phyloP scores from a whole-genome alignment of 2,797 vertebrate species.

The Sebastes hopkinsi region DNA sequence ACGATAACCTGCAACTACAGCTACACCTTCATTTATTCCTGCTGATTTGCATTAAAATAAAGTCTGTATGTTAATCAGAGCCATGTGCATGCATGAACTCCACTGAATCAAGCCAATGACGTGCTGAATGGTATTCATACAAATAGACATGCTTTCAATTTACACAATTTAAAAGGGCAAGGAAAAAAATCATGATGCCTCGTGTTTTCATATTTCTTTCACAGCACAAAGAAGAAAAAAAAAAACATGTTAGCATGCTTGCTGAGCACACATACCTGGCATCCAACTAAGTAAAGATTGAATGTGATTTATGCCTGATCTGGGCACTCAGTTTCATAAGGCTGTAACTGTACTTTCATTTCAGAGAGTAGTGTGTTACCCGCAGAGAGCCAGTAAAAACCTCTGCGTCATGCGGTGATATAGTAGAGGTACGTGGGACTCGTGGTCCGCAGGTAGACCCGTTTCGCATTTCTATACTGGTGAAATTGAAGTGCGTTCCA shows the following conservation, averaged over 20 bases:
- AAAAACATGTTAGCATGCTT: conserved; percentile 3
- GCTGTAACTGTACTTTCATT: conserved; percentile 75
- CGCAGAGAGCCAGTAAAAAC: conserved; percentile 60
- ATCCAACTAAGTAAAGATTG: conserved; percentile 40
- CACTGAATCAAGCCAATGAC: not conserved
- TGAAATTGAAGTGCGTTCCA: conserved; percentile 16
- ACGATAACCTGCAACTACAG: not conserved
- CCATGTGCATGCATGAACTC: not conserved
- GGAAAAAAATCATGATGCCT: conserved; percentile 2
- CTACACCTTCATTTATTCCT: not conserved
- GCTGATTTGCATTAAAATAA: not conserved
- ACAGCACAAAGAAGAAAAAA: not conserved
- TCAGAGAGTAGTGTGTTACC: conserved; percentile 71
- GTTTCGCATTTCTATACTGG: conserved; percentile 43
- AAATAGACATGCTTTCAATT: conserved; percentile 1
- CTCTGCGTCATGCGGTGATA: conserved; percentile 38
- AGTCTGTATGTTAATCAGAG: not conserved
- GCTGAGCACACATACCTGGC: conserved; percentile 61
- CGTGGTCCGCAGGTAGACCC: conserved; percentile 25
- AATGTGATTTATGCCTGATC: conserved; percentile 71
- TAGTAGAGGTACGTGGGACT: conserved; percentile 36
- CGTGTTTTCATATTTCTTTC: conserved; percentile 35
- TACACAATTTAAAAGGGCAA: conserved; percentile 10
- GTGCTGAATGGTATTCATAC: not conserved
- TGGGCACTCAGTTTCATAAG: conserved; percentile 65